These are phyloP conservation scores for Cynaeus angustus DNA, from an alignment of 2,888 invertebrate genomes.

Conservation along the genomic window DNA sequence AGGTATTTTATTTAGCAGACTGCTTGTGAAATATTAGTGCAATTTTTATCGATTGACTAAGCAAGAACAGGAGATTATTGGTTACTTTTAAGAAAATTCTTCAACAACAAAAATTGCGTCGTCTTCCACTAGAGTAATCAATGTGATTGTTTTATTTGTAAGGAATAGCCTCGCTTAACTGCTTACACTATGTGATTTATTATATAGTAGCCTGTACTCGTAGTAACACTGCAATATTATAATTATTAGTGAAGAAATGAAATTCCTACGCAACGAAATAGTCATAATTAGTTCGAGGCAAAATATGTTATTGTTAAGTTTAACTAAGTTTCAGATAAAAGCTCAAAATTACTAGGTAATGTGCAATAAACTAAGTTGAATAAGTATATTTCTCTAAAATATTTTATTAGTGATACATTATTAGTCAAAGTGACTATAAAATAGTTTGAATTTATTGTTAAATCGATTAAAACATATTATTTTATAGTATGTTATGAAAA, in stretches of 20 bases:
- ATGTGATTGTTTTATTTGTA: conserved; percentile 46
- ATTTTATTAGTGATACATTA: conserved; percentile 57
- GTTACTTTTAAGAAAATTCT: conserved; percentile 42
- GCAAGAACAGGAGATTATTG: conserved; percentile 44
- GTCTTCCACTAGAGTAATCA: conserved; percentile 59
- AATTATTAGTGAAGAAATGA: conserved; percentile 21
- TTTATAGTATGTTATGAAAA: conserved; percentile 52
- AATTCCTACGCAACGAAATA: conserved; percentile 56
- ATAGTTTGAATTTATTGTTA: conserved; percentile 54
- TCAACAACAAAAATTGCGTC: conserved; percentile 57
- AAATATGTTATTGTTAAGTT: conserved; percentile 26
- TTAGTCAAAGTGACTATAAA: conserved; percentile 59
- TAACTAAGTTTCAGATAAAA: conserved; percentile 38
- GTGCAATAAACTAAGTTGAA: conserved; percentile 59
- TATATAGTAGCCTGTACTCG: conserved; percentile 42
- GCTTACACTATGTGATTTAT: conserved; percentile 54
- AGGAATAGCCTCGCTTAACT: conserved; percentile 54
- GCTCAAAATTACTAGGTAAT: conserved; percentile 58
- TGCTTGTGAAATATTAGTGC: conserved; percentile 52
- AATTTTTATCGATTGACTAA: conserved; percentile 42
- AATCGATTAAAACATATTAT: conserved; percentile 50
- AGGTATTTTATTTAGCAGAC: conserved; percentile 51
- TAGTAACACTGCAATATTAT: conserved; percentile 46
- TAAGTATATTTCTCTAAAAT: conserved; percentile 54
- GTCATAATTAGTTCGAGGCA: conserved; percentile 48